Conservation (phyloP, 1,140 invertebrate species). For the Apocrypta bakeri region DNA sequence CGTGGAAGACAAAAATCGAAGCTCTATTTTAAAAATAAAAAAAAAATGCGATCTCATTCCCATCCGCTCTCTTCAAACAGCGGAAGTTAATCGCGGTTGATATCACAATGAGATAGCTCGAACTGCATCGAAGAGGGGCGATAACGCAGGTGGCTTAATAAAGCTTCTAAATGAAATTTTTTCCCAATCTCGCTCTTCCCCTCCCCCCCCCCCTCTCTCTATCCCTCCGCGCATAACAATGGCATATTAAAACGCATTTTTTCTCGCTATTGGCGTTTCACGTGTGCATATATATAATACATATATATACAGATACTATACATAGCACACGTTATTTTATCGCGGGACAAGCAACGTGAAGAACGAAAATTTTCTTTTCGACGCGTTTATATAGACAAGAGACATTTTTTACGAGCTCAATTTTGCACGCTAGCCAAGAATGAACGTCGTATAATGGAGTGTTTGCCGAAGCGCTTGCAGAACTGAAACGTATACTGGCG, state of each 20-base stretch:
- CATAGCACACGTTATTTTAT: conserved; percentile 4
- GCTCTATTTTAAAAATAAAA: neutral
- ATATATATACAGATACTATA: no score
- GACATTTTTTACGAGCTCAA: neutral
- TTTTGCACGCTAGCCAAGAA: neutral
- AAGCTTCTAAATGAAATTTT: conserved; percentile 44
- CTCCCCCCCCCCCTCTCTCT: neutral
- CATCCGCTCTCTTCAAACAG: neutral
- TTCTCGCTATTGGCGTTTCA: neutral
- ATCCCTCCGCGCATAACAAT: conserved; percentile 10
- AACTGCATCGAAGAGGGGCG: neutral
- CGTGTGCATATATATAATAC: no score
- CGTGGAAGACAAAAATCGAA: neutral
- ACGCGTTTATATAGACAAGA: neutral
- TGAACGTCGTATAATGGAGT: neutral
- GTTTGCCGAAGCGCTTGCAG: neutral
- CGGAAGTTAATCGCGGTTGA: conserved; percentile 3
- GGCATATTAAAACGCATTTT: conserved; percentile 40
- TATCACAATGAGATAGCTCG: neutral
- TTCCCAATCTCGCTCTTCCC: neutral
- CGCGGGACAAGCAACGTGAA: neutral
- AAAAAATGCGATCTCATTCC: neutral
- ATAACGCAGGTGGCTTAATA: conserved; percentile 34
- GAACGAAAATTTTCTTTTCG: neutral
- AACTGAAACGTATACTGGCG: neutral